These are phyloP conservation scores for Colius striatus DNA, from an alignment of 2,113 vertebrate species.

Conservation along the genomic window DNA sequence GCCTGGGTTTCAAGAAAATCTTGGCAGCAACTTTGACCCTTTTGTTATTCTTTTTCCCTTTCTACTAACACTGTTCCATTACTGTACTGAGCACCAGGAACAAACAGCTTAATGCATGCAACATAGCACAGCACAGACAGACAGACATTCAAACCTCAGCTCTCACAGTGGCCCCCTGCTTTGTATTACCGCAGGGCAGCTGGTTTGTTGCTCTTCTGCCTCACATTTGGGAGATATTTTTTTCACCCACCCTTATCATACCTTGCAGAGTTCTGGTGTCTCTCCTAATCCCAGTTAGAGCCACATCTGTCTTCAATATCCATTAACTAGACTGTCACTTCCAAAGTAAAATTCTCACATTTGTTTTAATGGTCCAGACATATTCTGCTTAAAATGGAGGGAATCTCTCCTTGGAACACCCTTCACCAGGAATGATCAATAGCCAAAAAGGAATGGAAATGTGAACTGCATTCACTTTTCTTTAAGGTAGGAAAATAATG, in stretches of 20 bases:
- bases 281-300: background rate
- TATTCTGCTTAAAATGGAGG: background rate
- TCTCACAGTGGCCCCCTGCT: background rate
- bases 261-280: background rate
- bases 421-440: accelerated
- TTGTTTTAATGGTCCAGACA: background rate
- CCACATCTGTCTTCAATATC: background rate
- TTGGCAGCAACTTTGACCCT: background rate
- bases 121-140: background rate
- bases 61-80: background rate
- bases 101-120: background rate
- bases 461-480: background rate
- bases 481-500: background rate
- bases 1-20: background rate
- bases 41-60: background rate
- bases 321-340: background rate
- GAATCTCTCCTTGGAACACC: background rate
- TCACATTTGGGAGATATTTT: background rate
- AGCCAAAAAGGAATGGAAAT: background rate
- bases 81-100: background rate
- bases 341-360: background rate
- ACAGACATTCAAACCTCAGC: background rate
- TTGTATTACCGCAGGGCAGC: background rate
- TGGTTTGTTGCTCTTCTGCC: background rate
- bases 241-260: background rate